Evolutionary conservation across 2,113 vertebrate genomes (phyloP), one percentile per base, ranked within the genome.

Genomic region (Amia ocellicauda): DNA sequence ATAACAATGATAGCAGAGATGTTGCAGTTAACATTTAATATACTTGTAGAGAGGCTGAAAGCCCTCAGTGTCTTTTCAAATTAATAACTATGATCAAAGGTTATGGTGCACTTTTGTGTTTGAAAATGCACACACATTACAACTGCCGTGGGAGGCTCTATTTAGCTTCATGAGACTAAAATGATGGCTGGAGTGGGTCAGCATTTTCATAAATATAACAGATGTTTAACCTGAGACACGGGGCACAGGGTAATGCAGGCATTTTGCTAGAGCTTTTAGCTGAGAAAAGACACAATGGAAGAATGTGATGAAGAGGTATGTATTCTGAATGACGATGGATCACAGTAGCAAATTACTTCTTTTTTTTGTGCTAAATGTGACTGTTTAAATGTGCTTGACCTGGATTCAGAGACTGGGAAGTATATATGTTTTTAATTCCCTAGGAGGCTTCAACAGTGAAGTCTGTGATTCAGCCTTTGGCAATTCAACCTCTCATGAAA

Each of bases 51-150:
- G 26, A 47, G 54, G 23, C 63, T 47, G 7, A 47, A 43, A 64
- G 29, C 42, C 13, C 14, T 28, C 42, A 8, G 50, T 49, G 51
- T 47, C 23, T 56, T 64, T 64, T 41, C 42, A 55, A 52, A 58
- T 58, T 56, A 43, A 55, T 64, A 45, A 43, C 63, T 27, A 28
- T 64, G 63, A 64, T 58, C 63, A 64, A 64, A 64, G 63, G 63
- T 64, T 57, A 47, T 10, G 7, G n/a, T 24, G 41, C 53, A 41
- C 31, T 54, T n/a, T 24, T 63, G 50, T 24, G 20, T 52, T 51
- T n/a, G 50, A 22, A 36, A 27, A 24, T 16, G 24, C 11, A 29
- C 26, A 29, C 52, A 56, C 57, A 59, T 41, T 50, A 47, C 40
- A 14, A 58, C 19, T 43, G 27, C 36, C 17, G 45, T 41, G 14